Evolutionary conservation across 2,797 vertebrate species (phyloP), one percentile per base, ranked within the genome.

Genomic region (Leptodactylus fallax): DNA sequence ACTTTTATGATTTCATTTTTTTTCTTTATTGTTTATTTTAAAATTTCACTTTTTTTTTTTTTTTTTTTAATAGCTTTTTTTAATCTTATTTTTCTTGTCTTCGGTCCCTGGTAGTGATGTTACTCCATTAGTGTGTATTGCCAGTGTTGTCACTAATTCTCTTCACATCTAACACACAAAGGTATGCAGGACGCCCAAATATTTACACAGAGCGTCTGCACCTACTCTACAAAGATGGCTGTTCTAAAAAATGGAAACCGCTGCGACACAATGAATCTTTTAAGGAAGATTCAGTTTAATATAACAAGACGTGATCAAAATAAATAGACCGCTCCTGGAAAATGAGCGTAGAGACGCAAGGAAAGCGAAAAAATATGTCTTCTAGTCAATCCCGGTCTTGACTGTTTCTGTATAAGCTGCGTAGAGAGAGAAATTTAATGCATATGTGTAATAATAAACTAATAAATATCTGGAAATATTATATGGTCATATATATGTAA

Each of bases 181-280:
- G 86, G 79, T 87, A 85, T 88, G 77, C 78, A 19, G 76, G 82
- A 61, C 77, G 81, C 77, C 87, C 55, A 88, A 88, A 85, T 88
- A 88, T 88, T 85, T 85, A 85, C 53, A 88, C 76, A 79, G 74
- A 27, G 25, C 58, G 87, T 85, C 87, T 85, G 82, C 82, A 85
- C 87, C 82, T 88, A 85, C 87, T 60, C 65, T 61, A 74, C 36
- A 53, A 87, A 88, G 84, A 88, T 85, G 36, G 76, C 27, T 74
- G 63, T 63, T 72, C 21, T 12, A 74, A 81, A 65, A 80, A 74
- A 45, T 55, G 79, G 12, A 85, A 88, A 63, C 78, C 53, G 56
- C 17, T 56, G 12, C 1, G 47, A 36, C 79, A 85, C 65, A 49
- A 85, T 80, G 82, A 72, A 80, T 80, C 76, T 72, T 60, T 72